These are phyloP conservation scores for Molanna angustata DNA, from an alignment of 2,888 invertebrate species.

Conservation along the genomic window DNA sequence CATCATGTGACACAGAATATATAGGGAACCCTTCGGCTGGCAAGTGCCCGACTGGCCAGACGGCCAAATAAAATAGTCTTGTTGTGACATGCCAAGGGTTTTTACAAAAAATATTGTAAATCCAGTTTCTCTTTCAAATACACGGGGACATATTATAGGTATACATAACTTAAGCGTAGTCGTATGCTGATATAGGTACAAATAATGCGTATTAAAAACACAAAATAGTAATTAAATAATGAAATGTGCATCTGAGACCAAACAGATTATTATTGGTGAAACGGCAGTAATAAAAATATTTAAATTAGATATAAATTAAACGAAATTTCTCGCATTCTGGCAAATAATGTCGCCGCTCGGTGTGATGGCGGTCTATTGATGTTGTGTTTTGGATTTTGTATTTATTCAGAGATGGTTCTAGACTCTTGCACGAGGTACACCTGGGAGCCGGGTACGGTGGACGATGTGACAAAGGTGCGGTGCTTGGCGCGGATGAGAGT, in stretches of 20 bases:
- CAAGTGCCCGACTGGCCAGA: slow-evolving; percentile 3
- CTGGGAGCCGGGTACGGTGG: slow-evolving; percentile 87
- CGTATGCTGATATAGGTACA: slow-evolving; percentile 14
- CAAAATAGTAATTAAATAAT: no score
- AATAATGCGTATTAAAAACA: slow-evolving; percentile 10
- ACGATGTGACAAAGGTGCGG: slow-evolving; percentile 95
- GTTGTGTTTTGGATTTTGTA: neutral
- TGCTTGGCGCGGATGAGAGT: slow-evolving; percentile 96
- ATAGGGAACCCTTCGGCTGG: neutral
- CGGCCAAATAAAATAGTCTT: slow-evolving; percentile 5
- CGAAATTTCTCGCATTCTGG: slow-evolving; percentile 20
- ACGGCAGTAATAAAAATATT: slow-evolving; percentile 13
- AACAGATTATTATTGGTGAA: slow-evolving; percentile 5
- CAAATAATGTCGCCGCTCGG: slow-evolving; percentile 21
- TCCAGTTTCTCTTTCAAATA: slow-evolving; percentile 7
- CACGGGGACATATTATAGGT: no score
- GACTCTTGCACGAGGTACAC: slow-evolving; percentile 87
- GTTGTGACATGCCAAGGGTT: slow-evolving; percentile 9
- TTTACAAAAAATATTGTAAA: slow-evolving; percentile 7
- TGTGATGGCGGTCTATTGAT: neutral
- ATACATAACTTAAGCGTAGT: slow-evolving; percentile 20
- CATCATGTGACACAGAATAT: neutral
- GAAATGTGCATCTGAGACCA: slow-evolving; percentile 13
- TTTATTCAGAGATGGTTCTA: slow-evolving; percentile 53
- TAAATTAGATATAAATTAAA: slow-evolving; percentile 19